Evolutionary conservation across 2,797 vertebrate genomes (phyloP), one percentile per base, ranked within the genome.

Genomic region (Megalops cyprinoides): DNA sequence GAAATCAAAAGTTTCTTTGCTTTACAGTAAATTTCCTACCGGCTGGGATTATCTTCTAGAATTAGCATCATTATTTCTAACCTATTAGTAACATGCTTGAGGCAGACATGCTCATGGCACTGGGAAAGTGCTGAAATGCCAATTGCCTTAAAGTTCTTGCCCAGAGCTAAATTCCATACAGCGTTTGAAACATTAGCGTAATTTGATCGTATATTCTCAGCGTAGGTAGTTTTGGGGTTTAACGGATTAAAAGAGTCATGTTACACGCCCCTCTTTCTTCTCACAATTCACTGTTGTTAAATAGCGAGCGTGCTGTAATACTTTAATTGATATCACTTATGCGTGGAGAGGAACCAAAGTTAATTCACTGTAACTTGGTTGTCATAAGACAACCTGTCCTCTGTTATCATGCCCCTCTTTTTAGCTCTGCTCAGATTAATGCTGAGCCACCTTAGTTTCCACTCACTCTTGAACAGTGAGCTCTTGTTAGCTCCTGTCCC

Each of bases 171-270:
- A 5, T 69, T 53, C 23, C 18, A 49, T 28, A 12, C 51, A 79
- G 23, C 34, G 31, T 44, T 44, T 34, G 42, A 48, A 74, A 74
- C 42, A 71, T 74, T 42, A 60, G 34, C 31, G 71, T 74, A 80
- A 80, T 58, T 60, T 74, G 37, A 80, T 62, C 67, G 34, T 60
- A 48, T 73, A 73, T 51, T 79, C 55, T 73, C 62, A 56, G 49
- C 25, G 4, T 37, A 73, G n/a, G 67, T 51, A 56, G 67, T 56
- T 48, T 9, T 56, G 23, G 39, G 20, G 15, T 53, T 44, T 48
- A 69, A 23, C 42, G 10, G 6, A n/a, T 28, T 65, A 62, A 65
- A 34, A 28, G 60, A 31, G 71, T 79, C 71, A 10, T 71, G 34
- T 73, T 79, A 67, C 31, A 37, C 62, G 58, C 60, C 60, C 14